A percentile compares a stretch with the other conserved stretches of the same genome.
Evolutionary conservation across 2,797 vertebrate species (phyloP).

Genomic region (Heliangelus exortis): DNA sequence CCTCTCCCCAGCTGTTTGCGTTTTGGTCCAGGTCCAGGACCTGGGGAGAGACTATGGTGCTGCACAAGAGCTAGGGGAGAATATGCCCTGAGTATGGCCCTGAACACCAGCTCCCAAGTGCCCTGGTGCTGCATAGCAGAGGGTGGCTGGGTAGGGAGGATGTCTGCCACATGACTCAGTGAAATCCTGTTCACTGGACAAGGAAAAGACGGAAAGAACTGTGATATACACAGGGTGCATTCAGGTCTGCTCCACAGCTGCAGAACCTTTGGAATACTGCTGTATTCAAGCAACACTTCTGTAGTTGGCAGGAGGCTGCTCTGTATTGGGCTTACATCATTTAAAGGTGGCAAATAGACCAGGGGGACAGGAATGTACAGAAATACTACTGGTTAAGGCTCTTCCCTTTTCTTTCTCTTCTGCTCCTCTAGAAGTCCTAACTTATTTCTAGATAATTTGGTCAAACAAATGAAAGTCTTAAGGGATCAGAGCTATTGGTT

Average conservation of each 20-base stretch:
- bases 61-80: background rate
- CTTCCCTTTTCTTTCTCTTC: background rate
- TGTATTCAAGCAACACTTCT: background rate
- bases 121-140: background rate
- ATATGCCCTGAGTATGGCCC: background rate
- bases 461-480: background rate
- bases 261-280: background rate
- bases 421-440: background rate
- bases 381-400: background rate
- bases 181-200: background rate
- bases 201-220: background rate
- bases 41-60: background rate
- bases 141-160: background rate
- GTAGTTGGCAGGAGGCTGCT: background rate
- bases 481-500: background rate
- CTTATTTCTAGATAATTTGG: background rate
- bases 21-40: background rate
- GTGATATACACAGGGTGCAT: background rate
- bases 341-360: background rate
- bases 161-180: background rate
- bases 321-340: background rate
- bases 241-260: background rate
- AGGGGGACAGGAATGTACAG: background rate
- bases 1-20: background rate
- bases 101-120: background rate